phyloP scores from a whole-genome alignment of 2,797 vertebrate genomes.

The Cossypha dichroa region DNA sequence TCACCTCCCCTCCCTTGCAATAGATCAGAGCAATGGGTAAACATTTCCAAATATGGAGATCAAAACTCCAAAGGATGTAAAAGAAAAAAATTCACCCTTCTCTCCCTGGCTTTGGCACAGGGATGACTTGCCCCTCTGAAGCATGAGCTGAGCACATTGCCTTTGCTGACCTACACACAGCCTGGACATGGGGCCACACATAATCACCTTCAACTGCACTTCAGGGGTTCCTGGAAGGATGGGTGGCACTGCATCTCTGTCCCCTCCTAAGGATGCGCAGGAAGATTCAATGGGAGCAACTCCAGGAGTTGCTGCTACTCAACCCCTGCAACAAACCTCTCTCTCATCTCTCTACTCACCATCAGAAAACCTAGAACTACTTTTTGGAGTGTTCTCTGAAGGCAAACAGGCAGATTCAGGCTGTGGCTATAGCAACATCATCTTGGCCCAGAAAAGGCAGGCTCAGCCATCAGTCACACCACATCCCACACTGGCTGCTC shows the following conservation, averaged over 20 bases:
- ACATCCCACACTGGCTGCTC: not conserved
- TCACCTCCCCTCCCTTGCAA: conserved; percentile 93
- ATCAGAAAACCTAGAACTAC: not conserved
- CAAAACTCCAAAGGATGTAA: conserved; percentile 87
- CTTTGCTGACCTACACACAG: conserved; percentile 32
- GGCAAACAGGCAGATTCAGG: not conserved
- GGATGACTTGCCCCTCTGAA: conserved; percentile 65
- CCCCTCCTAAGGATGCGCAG: not conserved
- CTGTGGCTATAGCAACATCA: not conserved
- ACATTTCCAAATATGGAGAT: conserved; percentile 99
- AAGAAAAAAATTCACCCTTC: conserved; percentile 74
- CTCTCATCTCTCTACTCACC: not conserved
- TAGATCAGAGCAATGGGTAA: conserved; percentile 94
- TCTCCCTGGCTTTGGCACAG: conserved; percentile 80
- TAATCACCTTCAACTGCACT: not conserved
- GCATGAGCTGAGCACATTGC: conserved; percentile 48
- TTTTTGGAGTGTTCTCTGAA: not conserved
- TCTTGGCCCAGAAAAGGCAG: not conserved
- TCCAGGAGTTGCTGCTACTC: not conserved
- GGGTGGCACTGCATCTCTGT: not conserved
- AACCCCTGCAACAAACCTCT: not conserved
- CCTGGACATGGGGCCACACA: not conserved
- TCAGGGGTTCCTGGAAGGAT: not conserved
- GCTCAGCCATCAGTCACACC: not conserved
- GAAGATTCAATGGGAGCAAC: not conserved